phyloP scores from a whole-genome alignment of 2,888 invertebrate species.

The Pristionchus fissidentatus region DNA sequence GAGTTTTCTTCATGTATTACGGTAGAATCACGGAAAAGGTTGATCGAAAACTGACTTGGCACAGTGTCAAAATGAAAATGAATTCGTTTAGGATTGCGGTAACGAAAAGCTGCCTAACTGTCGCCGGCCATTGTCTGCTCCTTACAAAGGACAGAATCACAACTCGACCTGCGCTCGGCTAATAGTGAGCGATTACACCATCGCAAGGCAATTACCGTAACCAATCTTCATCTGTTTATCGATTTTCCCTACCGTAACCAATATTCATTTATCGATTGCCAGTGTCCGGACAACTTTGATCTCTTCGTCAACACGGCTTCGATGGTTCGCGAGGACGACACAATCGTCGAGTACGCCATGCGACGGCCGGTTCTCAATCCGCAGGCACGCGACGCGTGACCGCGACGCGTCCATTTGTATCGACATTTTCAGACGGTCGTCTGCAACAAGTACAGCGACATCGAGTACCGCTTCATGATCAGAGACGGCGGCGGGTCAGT shows the following conservation, averaged over 20 bases:
- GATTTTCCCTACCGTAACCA: neutral
- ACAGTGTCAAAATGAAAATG: neutral
- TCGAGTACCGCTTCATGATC: neutral
- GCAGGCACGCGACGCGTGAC: neutral
- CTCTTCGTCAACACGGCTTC: conserved; percentile 12
- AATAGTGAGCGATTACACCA: neutral
- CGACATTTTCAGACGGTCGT: neutral
- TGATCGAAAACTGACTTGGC: neutral
- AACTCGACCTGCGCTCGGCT: neutral
- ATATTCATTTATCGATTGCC: neutral
- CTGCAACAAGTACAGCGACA: neutral
- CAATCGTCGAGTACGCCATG: neutral
- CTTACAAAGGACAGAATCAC: conserved; percentile 16
- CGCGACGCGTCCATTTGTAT: too few relatives aligned
- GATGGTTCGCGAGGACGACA: neutral
- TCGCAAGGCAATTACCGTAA: neutral
- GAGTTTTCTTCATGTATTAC: neutral
- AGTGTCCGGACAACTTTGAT: conserved; percentile 10
- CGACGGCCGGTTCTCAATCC: neutral
- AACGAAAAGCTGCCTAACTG: neutral
- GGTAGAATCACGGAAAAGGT: neutral
- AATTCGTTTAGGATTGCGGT: neutral
- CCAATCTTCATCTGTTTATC: neutral
- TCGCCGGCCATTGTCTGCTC: neutral
- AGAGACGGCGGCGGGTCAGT: neutral